Percentiles rank a stretch among this genome's conserved stretches.
Conservation (phyloP, 2,113 vertebrate genomes). For the Acrocephalus arundinaceus region DNA sequence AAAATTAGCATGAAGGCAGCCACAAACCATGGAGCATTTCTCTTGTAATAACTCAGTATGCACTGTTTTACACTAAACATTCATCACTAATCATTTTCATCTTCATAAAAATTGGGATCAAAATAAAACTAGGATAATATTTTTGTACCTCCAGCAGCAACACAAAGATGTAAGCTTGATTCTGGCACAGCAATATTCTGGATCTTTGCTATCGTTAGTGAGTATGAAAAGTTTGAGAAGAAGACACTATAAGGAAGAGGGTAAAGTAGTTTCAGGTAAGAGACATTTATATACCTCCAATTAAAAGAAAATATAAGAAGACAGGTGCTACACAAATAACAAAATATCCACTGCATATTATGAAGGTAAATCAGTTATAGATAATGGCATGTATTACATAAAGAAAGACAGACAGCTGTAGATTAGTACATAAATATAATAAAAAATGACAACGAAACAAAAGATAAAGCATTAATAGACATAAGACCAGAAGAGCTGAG, state of each 20-base stretch:
- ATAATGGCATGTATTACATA: neutral
- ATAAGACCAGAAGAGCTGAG: neutral
- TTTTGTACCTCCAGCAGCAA: neutral
- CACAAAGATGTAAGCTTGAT: neutral
- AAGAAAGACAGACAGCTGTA: neutral
- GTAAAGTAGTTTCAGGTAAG: neutral
- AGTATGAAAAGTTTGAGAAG: neutral
- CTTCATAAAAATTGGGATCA: neutral
- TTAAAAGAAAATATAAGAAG: neutral
- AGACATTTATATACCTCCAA: neutral
- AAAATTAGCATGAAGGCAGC: constrained; percentile 2
- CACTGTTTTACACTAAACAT: neutral
- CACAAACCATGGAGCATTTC: neutral
- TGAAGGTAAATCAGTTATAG: neutral
- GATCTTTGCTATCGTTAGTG: neutral
- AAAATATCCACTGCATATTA: neutral
- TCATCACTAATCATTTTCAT: constrained; percentile 8
- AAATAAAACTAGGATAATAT: neutral
- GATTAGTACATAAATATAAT: neutral
- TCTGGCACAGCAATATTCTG: neutral
- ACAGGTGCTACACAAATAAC: neutral
- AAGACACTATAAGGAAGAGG: neutral
- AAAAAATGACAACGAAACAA: neutral
- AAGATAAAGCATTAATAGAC: neutral
- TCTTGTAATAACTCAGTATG: neutral